These are phyloP conservation scores for Stratiolaelaps scimitus DNA, from an alignment of 1,140 invertebrate genomes.

Conservation along the genomic window DNA sequence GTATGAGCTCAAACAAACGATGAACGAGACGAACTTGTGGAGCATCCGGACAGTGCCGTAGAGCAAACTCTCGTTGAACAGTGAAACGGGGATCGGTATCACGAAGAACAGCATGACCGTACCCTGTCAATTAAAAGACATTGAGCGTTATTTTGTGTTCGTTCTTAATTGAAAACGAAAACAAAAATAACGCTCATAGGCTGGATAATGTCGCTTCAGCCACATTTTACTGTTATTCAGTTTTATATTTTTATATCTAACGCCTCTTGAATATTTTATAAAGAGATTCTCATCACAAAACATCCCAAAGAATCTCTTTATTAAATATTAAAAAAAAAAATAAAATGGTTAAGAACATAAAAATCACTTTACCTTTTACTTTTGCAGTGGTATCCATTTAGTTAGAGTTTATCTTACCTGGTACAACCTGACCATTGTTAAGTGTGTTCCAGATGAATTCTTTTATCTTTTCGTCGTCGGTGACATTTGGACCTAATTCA, in stretches of 20 bases:
- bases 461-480: conserved; percentile 71
- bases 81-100: conserved; percentile 91
- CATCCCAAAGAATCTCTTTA: no score
- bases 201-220: not conserved
- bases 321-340: no score
- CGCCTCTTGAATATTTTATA: no score
- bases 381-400: no score
- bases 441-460: conserved; percentile 90
- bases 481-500: conserved; percentile 59
- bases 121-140: conserved; percentile 47
- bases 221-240: not conserved
- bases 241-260: no score
- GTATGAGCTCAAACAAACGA: conserved; percentile 85
- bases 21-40: conserved; percentile 78
- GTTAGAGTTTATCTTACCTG: conserved; percentile 21
- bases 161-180: not conserved
- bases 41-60: conserved; percentile 86
- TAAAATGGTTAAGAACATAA: no score
- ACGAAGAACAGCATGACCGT: conserved; percentile 88
- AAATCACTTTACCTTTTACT: no score
- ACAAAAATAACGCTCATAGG: not conserved
- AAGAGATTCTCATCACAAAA: no score
- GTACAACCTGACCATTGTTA: conserved; percentile 63
- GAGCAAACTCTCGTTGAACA: conserved; percentile 86
- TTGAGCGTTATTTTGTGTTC: not conserved